Conservation (phyloP, 2,888 invertebrate species). For the Aelia acuminata region DNA sequence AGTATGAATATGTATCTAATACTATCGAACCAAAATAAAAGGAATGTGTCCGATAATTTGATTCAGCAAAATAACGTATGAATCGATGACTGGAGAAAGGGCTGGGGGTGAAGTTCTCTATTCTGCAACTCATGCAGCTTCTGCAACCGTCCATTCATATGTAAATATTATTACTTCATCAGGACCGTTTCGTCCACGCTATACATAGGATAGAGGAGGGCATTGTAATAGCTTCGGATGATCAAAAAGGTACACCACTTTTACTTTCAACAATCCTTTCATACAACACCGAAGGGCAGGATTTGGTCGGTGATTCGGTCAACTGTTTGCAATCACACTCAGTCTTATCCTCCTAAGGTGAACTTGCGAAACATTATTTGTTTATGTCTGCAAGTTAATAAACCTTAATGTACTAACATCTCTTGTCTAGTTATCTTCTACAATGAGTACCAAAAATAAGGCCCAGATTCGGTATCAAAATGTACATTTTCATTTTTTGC, state of each 20-base stretch:
- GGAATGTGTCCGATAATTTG: neutral
- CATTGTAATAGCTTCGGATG: conserved; percentile 4
- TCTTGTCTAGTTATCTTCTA: too few species aligned
- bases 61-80: neutral
- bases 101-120: conserved; percentile 13
- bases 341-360: neutral
- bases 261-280: conserved; percentile 23
- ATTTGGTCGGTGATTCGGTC: neutral
- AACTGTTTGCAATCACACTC: neutral
- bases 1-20: too few species aligned
- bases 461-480: too few species aligned
- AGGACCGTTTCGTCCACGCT: conserved; percentile 16
- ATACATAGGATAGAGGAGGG: neutral
- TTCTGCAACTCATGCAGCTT: conserved; percentile 40
- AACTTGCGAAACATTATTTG: conserved; percentile 2
- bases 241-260: conserved; percentile 14
- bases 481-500: too few species aligned
- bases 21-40: neutral
- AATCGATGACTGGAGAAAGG: conserved; percentile 42
- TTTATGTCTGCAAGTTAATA: neutral
- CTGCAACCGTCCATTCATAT: conserved; percentile 35
- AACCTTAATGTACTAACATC: too few species aligned
- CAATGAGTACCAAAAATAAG: too few species aligned
- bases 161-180: conserved; percentile 34
- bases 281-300: neutral